Conservation (phyloP, 2,113 vertebrate genomes). For the Australoheros scitulus region DNA sequence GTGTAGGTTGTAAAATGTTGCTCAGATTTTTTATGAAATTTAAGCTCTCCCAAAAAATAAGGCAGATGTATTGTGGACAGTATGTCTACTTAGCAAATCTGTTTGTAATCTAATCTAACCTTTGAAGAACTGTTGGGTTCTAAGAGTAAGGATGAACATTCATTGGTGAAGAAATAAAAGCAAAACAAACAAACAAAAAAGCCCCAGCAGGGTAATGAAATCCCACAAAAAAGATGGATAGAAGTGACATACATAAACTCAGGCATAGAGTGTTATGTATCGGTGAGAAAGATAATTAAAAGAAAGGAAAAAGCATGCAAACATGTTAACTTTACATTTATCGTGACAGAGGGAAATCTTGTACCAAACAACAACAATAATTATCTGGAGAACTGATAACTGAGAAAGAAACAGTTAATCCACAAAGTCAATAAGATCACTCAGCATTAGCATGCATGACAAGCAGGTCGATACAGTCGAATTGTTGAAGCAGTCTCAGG, state of each 20-base stretch:
- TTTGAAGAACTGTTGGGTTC: not conserved
- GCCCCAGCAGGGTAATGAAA: slow-evolving; percentile 54
- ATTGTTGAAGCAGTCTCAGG: slow-evolving; percentile 81
- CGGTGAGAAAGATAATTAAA: slow-evolving; percentile 50
- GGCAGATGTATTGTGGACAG: not conserved
- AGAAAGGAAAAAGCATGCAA: slow-evolving; percentile 79
- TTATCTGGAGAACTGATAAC: slow-evolving; percentile 71
- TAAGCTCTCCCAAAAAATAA: not conserved
- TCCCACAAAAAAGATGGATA: slow-evolving; percentile 45
- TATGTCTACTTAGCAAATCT: not conserved
- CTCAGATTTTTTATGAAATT: not conserved
- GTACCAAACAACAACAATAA: slow-evolving; percentile 65
- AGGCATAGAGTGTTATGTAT: slow-evolving; percentile 65
- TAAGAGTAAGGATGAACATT: not conserved
- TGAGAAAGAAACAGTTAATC: slow-evolving; percentile 62
- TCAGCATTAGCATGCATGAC: slow-evolving; percentile 87
- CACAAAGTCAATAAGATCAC: slow-evolving; percentile 73
- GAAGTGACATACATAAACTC: slow-evolving; percentile 69
- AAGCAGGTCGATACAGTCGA: slow-evolving; percentile 82
- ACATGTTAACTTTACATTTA: slow-evolving; percentile 53
- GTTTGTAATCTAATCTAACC: not conserved
- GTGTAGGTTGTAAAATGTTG: not conserved
- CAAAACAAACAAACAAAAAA: slow-evolving; percentile 17
- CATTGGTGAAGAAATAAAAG: slow-evolving; percentile 1
- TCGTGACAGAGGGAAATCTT: slow-evolving; percentile 55